Conservation (phyloP, 2,797 vertebrate species). For the Paedocypris micromegethes region DNA sequence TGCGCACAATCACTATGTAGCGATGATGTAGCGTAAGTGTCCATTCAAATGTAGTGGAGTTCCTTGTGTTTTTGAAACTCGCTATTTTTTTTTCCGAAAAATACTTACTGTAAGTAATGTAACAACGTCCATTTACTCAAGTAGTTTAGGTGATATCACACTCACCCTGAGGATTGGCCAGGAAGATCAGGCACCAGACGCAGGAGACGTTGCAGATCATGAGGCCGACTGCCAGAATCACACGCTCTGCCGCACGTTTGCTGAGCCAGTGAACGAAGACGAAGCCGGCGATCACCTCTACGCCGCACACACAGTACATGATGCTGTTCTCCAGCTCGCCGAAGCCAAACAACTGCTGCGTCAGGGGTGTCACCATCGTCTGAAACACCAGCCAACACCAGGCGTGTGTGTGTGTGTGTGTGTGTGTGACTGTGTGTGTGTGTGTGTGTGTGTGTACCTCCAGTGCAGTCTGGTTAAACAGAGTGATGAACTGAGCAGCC, state of each 20-base stretch:
- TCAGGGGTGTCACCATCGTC: conserved; percentile 83
- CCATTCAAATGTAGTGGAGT: no score
- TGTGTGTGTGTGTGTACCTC: conserved; percentile 62
- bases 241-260: conserved; percentile 63
- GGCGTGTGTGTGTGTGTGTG: not conserved
- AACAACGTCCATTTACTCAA: no score
- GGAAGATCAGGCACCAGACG: conserved; percentile 77
- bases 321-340: conserved; percentile 81
- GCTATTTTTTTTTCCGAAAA: no score
- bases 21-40: no score
- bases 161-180: conserved; percentile 70
- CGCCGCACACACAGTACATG: conserved; percentile 78
- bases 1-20: no score
- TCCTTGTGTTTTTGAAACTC: not conserved
- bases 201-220: conserved; percentile 73
- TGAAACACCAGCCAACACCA: conserved; percentile 28
- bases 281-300: conserved; percentile 78
- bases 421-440: not conserved
- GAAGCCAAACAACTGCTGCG: conserved; percentile 75
- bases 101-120: no score
- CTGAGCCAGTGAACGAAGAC: conserved; percentile 77
- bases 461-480: conserved; percentile 80
- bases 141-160: no score
- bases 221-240: conserved; percentile 71
- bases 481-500: conserved; percentile 77